Base-by-base conservation (phyloP, 2,888 invertebrate genomes). In the Fragum fragum region DNA sequence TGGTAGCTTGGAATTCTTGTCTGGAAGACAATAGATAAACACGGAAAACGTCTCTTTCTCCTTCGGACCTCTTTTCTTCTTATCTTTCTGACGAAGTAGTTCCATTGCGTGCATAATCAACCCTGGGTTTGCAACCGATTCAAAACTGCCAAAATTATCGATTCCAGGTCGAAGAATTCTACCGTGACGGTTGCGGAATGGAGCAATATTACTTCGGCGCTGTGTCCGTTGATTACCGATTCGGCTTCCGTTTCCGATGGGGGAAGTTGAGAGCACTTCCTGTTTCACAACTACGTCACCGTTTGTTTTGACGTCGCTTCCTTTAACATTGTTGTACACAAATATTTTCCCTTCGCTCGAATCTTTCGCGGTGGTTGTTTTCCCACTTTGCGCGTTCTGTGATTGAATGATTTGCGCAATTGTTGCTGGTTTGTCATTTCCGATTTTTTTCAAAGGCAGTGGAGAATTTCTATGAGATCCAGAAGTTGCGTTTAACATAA, bases 11-110 rank as follows among this genome's bases (percentile, higher is more conserved):
- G 86, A 81, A 36, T 85, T 81, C 52, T 88, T 87, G 73, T 87
- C 86, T 2, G 88, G 88, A 21, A 90, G 82, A 73, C 90, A 90
- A 55, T 88, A 90, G 74, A 90, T 86, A 9, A 85, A 87, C 29
- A 88, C 86, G 18, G 85, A 79, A 72, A 89, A 90, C 28, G 88
- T 87, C 32, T 87, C 90, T 53, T 89, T 90, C 72, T 90, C 90
- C 63, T 87, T 90, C 18, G 90, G 90, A 18, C 90, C 90, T 36
- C 88, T 73, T 61, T 90, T 90, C 55, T 83, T 79, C 69, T 86
- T 87, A 18, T 87, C 86, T 53, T 81, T 82, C 28, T 87, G 85
- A 52, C 86, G 75, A 6, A 89, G 73, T 26, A 86, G 55, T 28
- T 86, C 85, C 81, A 87, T 84, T 1, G 87, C 89, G 52, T 89